A percentile compares a stretch with the other conserved stretches of the same genome.
These are phyloP conservation scores for Rhagologus leucostigma DNA, from an alignment of 2,113 vertebrate species.

Conservation along the genomic window DNA sequence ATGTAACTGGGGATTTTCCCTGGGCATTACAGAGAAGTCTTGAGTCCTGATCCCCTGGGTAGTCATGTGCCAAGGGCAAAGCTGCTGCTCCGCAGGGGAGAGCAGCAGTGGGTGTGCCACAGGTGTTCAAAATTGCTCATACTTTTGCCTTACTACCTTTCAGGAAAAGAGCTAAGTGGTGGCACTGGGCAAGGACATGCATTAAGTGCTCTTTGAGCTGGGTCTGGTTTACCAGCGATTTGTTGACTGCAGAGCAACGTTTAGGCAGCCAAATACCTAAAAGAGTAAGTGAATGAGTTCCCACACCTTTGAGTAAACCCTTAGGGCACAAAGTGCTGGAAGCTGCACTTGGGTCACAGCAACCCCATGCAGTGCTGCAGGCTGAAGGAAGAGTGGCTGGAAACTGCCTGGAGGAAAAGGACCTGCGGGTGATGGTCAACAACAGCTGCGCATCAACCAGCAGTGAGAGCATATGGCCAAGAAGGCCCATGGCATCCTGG, in stretches of 20 bases:
- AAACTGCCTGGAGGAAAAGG: background rate
- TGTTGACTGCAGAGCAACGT: background rate
- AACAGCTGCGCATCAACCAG: background rate
- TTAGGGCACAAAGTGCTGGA: background rate
- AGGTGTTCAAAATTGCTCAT: background rate
- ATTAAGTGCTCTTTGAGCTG: background rate
- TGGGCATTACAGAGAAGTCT: rapidly evolving
- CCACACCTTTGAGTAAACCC: background rate
- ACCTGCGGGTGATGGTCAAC: background rate
- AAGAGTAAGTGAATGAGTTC: background rate
- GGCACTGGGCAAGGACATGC: background rate
- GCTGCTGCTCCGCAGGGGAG: background rate
- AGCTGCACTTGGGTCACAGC: background rate
- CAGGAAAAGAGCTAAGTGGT: background rate
- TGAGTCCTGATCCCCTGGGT: background rate
- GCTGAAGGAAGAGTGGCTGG: background rate
- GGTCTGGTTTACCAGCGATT: background rate
- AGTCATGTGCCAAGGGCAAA: background rate
- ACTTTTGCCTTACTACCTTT: background rate
- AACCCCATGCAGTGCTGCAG: background rate
- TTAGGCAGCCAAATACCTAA: background rate
- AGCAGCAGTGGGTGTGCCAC: background rate
- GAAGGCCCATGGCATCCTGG: background rate
- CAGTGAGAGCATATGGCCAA: background rate
- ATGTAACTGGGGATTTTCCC: background rate